These are phyloP conservation scores for Notarius quadriscutis DNA, from an alignment of 2,113 vertebrate genomes.

Conservation along the genomic window DNA sequence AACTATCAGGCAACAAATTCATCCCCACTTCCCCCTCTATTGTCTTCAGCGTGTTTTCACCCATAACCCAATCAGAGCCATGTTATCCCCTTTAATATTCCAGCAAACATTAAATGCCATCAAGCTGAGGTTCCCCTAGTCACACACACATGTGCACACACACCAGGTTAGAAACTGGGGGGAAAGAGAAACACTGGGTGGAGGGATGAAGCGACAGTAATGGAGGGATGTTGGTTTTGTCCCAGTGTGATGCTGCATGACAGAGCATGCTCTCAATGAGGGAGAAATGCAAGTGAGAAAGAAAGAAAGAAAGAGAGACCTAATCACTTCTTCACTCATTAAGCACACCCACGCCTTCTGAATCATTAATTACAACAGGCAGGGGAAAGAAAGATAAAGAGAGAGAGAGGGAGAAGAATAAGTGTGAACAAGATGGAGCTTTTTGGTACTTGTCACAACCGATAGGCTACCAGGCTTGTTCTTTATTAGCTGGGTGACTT, in stretches of 20 bases:
- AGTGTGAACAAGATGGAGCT: no score
- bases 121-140: not conserved
- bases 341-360: constrained; percentile 42
- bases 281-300: not conserved
- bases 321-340: constrained; percentile 49
- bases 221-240: not conserved
- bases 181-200: not conserved
- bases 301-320: constrained; percentile 29
- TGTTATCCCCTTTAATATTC: not conserved
- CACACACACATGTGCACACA: not conserved
- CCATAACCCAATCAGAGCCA: constrained; percentile 9
- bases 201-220: constrained; percentile 4
- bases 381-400: not conserved
- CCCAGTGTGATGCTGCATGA: not conserved
- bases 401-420: not conserved
- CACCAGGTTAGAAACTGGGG: constrained; percentile 6
- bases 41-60: not conserved
- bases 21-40: not conserved
- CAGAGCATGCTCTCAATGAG: not conserved
- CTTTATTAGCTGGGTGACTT: no score
- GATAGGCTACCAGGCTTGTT: no score
- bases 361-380: constrained; percentile 48
- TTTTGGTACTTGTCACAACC: no score
- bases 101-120: not conserved
- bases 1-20: constrained; percentile 26